These are phyloP conservation scores for Lipophrys pholis DNA, from an alignment of 2,113 vertebrate genomes.

Conservation along the genomic window DNA sequence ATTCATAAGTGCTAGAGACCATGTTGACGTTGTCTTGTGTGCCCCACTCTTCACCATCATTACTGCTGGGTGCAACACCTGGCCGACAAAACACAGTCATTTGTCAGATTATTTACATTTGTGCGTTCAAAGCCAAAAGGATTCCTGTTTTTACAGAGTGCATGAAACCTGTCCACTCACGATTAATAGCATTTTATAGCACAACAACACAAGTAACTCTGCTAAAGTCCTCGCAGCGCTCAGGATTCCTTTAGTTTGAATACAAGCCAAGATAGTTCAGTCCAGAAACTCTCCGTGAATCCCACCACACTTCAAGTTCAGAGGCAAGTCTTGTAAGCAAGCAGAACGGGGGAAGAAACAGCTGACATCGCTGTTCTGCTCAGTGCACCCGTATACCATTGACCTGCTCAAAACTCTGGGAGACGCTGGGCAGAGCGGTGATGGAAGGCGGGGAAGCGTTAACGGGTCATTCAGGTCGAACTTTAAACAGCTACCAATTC, in stretches of 20 bases:
- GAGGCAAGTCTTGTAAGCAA: slow-evolving; percentile 10
- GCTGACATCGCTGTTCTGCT: slow-evolving; percentile 35
- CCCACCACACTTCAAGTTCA: background rate
- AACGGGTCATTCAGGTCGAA: background rate
- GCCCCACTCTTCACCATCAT: slow-evolving; percentile 23
- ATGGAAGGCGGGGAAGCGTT: slow-evolving; percentile 1
- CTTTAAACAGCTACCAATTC: too few relatives aligned
- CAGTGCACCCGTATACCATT: slow-evolving; percentile 15
- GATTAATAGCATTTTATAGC: too few relatives aligned
- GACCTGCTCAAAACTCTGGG: slow-evolving; percentile 5
- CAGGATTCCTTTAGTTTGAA: background rate
- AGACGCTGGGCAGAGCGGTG: background rate
- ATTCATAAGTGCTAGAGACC: slow-evolving; percentile 1
- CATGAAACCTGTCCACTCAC: too few relatives aligned
- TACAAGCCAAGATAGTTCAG: background rate
- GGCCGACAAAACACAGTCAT: slow-evolving; percentile 14
- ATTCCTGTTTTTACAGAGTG: too few relatives aligned
- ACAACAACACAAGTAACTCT: too few relatives aligned
- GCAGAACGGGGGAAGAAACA: background rate
- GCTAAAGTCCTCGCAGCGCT: background rate
- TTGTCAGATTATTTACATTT: too few relatives aligned
- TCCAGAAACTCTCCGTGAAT: slow-evolving; percentile 17
- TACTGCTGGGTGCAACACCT: slow-evolving; percentile 26
- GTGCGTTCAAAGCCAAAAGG: too few relatives aligned
- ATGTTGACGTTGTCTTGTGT: slow-evolving; percentile 26